These are phyloP conservation scores for Quadriops clusia DNA, from an alignment of 2,888 invertebrate species.

Conservation along the genomic window DNA sequence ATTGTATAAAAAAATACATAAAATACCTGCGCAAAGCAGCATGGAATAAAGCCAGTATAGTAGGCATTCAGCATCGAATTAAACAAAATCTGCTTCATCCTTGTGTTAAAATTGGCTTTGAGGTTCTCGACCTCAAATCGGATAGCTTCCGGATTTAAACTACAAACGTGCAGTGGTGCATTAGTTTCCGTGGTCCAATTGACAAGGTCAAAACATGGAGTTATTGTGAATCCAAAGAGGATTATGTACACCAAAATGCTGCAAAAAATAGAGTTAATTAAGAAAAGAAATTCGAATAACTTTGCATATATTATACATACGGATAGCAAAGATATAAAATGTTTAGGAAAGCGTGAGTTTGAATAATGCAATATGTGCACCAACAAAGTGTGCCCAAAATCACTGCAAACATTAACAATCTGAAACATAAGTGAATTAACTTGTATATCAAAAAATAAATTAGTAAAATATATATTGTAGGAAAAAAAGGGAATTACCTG, in stretches of 20 bases:
- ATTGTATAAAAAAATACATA: constrained; percentile 3
- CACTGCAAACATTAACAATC: constrained; percentile 50
- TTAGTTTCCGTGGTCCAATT: constrained; percentile 38
- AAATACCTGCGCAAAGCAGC: constrained; percentile 74
- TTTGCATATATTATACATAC: constrained; percentile 51
- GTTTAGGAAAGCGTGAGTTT: constrained; percentile 64
- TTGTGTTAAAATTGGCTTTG: constrained; percentile 75
- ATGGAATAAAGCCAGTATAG: constrained; percentile 80
- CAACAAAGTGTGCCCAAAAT: constrained; percentile 50
- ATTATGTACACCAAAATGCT: constrained; percentile 67
- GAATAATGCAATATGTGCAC: constrained; percentile 60
- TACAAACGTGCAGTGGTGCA: constrained; percentile 66
- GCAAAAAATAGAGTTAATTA: constrained; percentile 16
- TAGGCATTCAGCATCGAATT: constrained; percentile 76
- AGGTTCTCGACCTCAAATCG: constrained; percentile 77
- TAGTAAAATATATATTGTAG: too few species aligned
- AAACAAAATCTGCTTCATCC: constrained; percentile 74
- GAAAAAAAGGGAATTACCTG: too few species aligned
- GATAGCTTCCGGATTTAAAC: constrained; percentile 55
- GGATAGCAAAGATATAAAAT: constrained; percentile 81
- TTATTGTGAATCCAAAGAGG: constrained; percentile 66
- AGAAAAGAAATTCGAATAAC: not conserved
- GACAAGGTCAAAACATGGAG: constrained; percentile 61
- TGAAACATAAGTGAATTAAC: too few species aligned
- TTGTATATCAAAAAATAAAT: too few species aligned